phyloP scores from a whole-genome alignment of 1,140 invertebrate species.

The Venustaconcha ellipsiformis region DNA sequence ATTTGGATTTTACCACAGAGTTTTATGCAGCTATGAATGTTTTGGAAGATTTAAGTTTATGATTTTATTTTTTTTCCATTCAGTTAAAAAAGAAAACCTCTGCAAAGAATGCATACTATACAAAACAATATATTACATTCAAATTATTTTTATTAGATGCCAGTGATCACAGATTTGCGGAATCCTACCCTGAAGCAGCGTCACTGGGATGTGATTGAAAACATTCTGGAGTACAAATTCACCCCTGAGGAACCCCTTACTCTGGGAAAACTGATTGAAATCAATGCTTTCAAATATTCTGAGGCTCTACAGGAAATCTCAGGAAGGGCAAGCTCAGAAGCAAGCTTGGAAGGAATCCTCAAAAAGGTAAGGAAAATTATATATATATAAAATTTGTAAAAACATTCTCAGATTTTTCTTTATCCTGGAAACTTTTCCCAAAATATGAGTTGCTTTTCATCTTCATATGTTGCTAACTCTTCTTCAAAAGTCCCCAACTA shows the following conservation, averaged over 20 bases:
- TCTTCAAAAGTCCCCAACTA: too few relatives aligned
- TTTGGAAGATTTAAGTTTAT: too few relatives aligned
- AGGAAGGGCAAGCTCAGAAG: constrained; percentile 86
- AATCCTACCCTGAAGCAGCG: constrained; percentile 66
- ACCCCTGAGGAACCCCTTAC: constrained; percentile 66
- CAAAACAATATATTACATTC: not conserved
- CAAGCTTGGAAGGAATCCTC: constrained; percentile 81
- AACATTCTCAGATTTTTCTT: too few relatives aligned
- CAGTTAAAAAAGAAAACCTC: too few relatives aligned
- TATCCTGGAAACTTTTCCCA: too few relatives aligned
- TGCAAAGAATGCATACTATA: too few relatives aligned
- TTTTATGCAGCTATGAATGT: too few relatives aligned
- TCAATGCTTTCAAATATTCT: constrained; percentile 77
- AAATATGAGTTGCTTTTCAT: too few relatives aligned
- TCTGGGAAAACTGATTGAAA: constrained; percentile 64
- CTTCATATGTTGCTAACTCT: too few relatives aligned
- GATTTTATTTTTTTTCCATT: too few relatives aligned
- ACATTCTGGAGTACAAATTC: constrained; percentile 62
- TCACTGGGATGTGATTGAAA: constrained; percentile 68
- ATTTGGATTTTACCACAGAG: too few relatives aligned
- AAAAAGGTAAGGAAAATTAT: constrained; percentile 74
- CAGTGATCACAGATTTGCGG: constrained; percentile 67
- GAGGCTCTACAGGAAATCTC: constrained; percentile 86
- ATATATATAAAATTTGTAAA: too few relatives aligned
- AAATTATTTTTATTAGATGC: constrained; percentile 66